Percentiles rank a stretch among this genome's conserved stretches.
Conservation (phyloP, 2,797 vertebrate species). For the Heteromormyrus szaboi region DNA sequence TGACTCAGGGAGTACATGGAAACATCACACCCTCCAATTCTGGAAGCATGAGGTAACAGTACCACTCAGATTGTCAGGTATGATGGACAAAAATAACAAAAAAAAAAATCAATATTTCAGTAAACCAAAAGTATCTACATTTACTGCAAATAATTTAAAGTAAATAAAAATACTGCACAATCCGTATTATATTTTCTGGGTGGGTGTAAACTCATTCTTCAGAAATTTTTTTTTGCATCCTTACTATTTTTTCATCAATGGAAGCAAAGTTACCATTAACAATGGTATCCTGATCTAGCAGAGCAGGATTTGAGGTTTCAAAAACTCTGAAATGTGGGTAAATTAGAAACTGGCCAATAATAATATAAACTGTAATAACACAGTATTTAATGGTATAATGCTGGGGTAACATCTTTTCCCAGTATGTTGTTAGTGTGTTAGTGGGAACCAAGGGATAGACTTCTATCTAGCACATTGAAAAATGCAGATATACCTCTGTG, state of each 20-base stretch:
- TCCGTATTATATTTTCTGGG: background rate
- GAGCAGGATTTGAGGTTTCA: background rate
- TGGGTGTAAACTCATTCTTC: background rate
- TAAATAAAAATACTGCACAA: background rate
- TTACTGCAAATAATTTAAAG: background rate
- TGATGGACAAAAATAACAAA: background rate
- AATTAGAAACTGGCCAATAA: background rate
- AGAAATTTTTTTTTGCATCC: background rate
- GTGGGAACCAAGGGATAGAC: background rate
- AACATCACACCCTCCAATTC: background rate
- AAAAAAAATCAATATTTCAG: background rate
- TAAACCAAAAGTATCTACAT: background rate
- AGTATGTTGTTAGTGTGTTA: background rate
- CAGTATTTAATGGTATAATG: background rate
- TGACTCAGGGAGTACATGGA: background rate
- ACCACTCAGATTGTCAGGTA: background rate
- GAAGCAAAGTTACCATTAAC: background rate
- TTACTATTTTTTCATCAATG: background rate
- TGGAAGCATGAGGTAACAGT: background rate
- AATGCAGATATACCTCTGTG: background rate
- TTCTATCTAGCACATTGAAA: background rate
- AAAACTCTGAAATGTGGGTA: background rate
- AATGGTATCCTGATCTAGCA: background rate
- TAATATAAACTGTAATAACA: background rate
- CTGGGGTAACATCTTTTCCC: background rate